Conservation (phyloP, 2,888 invertebrate genomes). For the Thymelicus acteon region DNA sequence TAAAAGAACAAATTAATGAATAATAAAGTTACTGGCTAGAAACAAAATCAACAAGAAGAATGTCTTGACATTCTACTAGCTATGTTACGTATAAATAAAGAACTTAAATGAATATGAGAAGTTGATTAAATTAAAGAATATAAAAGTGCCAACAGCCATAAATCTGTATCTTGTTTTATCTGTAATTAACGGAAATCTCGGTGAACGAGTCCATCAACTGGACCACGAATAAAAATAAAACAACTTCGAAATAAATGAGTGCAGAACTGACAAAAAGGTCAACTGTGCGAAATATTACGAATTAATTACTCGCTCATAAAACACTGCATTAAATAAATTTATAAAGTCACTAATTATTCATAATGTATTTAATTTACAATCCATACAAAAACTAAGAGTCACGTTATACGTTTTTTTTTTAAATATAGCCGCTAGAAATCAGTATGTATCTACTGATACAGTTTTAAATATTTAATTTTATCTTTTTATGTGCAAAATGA, state of each 20-base stretch:
- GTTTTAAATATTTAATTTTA: too few relatives aligned
- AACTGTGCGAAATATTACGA: background rate
- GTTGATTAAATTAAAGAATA: background rate
- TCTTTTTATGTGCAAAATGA: background rate
- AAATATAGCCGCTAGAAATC: too few relatives aligned
- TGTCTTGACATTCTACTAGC: too few relatives aligned
- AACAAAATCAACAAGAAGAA: too few relatives aligned
- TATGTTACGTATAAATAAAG: background rate
- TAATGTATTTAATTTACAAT: too few relatives aligned
- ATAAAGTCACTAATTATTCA: background rate
- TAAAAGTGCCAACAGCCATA: constrained; percentile 3
- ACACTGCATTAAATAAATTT: background rate
- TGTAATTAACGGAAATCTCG: constrained; percentile 25
- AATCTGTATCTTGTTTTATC: constrained; percentile 22
- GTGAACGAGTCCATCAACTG: constrained; percentile 28
- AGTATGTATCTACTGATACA: too few relatives aligned
- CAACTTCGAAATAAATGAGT: constrained; percentile 52
- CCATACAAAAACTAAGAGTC: too few relatives aligned
- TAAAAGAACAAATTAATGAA: too few relatives aligned
- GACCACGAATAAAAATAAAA: constrained; percentile 31
- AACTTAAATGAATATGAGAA: background rate
- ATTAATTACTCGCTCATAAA: constrained; percentile 1
- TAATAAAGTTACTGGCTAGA: background rate
- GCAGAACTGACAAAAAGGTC: constrained; percentile 55
- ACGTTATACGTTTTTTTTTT: too few relatives aligned